Conservation (phyloP, 2,797 vertebrate genomes). For the Nothura maculosa region DNA sequence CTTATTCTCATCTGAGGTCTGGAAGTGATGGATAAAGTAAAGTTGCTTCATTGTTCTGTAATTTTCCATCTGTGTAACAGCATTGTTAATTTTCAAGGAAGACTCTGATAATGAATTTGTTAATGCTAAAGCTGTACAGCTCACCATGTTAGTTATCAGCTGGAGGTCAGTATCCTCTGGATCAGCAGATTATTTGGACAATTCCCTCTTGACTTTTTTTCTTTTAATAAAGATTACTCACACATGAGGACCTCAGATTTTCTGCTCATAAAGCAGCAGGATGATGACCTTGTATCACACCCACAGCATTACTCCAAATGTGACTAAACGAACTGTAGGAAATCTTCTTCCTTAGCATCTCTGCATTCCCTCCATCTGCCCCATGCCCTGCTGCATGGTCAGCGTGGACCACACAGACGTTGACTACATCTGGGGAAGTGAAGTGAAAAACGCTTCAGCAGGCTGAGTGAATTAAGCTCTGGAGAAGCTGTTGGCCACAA, state of each 20-base stretch:
- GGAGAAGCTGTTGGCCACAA: not conserved
- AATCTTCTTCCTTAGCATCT: not conserved
- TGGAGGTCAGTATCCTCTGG: not conserved
- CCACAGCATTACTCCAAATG: not conserved
- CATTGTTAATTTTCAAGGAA: rapidly evolving
- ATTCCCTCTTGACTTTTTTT: not conserved
- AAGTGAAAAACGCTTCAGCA: not conserved
- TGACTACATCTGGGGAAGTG: not conserved
- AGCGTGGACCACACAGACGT: rapidly evolving
- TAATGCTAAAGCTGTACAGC: not conserved
- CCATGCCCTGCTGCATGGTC: not conserved
- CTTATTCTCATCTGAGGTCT: not conserved
- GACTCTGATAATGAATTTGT: not conserved
- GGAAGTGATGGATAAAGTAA: not conserved
- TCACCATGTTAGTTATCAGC: not conserved
- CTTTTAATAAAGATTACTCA: not conserved
- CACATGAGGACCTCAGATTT: not conserved
- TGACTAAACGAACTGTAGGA: not conserved
- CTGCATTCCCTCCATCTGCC: not conserved
- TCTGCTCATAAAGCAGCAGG: not conserved
- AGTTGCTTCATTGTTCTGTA: not conserved
- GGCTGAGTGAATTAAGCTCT: not conserved
- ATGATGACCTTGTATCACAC: not conserved
- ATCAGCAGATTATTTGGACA: not conserved
- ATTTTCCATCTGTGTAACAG: not conserved